Conservation (phyloP, 2,113 vertebrate species). For the Mobula hypostoma region DNA sequence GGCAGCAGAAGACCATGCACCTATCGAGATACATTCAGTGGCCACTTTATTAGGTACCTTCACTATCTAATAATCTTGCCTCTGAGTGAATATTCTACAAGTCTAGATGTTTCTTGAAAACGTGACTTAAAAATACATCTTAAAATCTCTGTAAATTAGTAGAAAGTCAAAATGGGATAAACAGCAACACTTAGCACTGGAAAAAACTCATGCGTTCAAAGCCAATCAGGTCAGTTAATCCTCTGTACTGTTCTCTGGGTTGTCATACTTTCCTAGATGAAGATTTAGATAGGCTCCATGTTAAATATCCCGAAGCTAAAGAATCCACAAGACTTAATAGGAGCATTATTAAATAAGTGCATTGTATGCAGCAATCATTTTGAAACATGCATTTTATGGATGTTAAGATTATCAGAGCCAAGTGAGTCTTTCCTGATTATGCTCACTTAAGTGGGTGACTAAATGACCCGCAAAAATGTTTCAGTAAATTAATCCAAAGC, state of each 20-base stretch:
- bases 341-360: background rate
- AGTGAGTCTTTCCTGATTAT: background rate
- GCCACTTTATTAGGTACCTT: too few species aligned
- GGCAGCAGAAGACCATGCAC: too few species aligned
- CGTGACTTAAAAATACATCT: background rate
- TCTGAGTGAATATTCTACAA: background rate
- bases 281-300: background rate
- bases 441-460: background rate
- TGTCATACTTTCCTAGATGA: background rate
- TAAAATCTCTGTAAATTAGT: background rate
- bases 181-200: background rate
- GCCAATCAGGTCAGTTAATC: background rate
- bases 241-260: constrained; percentile 25
- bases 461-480: background rate
- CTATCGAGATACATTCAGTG: too few species aligned
- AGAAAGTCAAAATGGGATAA: background rate
- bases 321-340: background rate
- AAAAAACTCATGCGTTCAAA: background rate
- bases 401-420: background rate
- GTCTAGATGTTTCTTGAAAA: background rate
- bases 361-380: background rate
- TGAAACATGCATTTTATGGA: background rate
- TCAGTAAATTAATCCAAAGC: background rate
- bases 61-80: too few species aligned
- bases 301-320: background rate